A percentile compares a stretch with the other conserved stretches of the same genome.
phyloP scores from a whole-genome alignment of 1,140 invertebrate species.

The Orius laevigatus region DNA sequence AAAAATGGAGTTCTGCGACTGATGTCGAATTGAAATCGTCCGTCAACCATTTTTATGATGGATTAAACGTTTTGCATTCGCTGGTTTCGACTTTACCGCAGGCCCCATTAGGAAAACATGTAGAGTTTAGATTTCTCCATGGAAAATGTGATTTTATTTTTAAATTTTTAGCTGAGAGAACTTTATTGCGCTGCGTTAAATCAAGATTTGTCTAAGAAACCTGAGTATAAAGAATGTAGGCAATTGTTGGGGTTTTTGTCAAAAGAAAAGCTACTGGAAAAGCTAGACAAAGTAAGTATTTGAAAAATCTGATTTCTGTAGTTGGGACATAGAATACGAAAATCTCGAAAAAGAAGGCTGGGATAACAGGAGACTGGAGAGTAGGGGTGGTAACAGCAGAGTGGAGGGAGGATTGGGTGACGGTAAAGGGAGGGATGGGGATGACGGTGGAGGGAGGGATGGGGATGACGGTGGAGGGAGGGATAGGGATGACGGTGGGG shows the following conservation, averaged over 20 bases:
- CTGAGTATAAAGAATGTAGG: slow-evolving; percentile 47
- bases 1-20: slow-evolving; percentile 22
- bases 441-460: no score
- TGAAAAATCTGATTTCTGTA: no score
- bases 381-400: neutral
- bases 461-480: neutral
- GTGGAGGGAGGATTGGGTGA: neutral
- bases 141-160: slow-evolving; percentile 11
- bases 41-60: slow-evolving; percentile 42
- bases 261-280: slow-evolving; percentile 40
- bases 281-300: slow-evolving; percentile 22
- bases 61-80: slow-evolving; percentile 41
- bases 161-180: slow-evolving; percentile 41
- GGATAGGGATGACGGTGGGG: no score
- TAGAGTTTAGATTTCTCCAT: slow-evolving; percentile 23
- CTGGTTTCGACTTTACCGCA: slow-evolving; percentile 45
- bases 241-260: slow-evolving; percentile 48
- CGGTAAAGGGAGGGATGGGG: neutral
- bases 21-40: slow-evolving; percentile 40
- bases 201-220: slow-evolving; percentile 32
- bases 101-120: slow-evolving; percentile 48
- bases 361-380: neutral
- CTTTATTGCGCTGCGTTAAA: slow-evolving; percentile 44
- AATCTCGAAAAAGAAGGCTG: no score
- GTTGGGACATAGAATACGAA: no score